Conservation (phyloP, 23 tunicate genomes). For the Corella eumyota region DNA sequence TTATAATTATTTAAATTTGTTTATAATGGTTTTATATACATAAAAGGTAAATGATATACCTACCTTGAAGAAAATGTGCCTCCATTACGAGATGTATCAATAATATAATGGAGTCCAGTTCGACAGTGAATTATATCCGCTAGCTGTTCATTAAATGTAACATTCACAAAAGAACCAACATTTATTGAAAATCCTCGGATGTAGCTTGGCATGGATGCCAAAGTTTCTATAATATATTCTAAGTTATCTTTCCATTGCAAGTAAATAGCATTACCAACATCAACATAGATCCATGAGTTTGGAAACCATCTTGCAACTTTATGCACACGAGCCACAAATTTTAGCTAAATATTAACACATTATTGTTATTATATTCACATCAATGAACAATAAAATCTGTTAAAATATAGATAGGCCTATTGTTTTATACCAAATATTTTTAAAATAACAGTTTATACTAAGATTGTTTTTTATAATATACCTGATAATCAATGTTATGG, state of each 20-base stretch:
- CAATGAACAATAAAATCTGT: too few species aligned
- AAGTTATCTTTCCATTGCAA: conserved; percentile 95
- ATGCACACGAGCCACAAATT: too few species aligned
- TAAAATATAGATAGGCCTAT: too few species aligned
- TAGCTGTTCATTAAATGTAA: conserved; percentile 64
- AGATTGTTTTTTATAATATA: too few species aligned
- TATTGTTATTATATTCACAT: too few species aligned
- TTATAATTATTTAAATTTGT: background rate
- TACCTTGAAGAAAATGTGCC: conserved; percentile 71
- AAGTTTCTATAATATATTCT: conserved; percentile 66
- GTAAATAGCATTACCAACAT: conserved; percentile 98
- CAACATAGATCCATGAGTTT: conserved; percentile 94
- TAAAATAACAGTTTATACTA: too few species aligned
- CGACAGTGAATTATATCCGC: conserved; percentile 89
- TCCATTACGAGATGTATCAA: conserved; percentile 97
- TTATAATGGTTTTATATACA: too few species aligned
- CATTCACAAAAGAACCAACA: conserved; percentile 97
- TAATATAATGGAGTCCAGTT: conserved; percentile 87
- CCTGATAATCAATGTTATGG: conserved; percentile 76
- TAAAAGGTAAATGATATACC: background rate
- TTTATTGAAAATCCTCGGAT: conserved; percentile 90
- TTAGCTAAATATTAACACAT: too few species aligned
- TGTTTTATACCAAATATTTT: too few species aligned
- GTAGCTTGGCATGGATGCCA: conserved; percentile 79
- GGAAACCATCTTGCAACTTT: conserved; percentile 53